Percentiles rank a stretch among this genome's conserved stretches.
Conservation (phyloP, 23 tunicate species). For the Ciona savignyi region DNA sequence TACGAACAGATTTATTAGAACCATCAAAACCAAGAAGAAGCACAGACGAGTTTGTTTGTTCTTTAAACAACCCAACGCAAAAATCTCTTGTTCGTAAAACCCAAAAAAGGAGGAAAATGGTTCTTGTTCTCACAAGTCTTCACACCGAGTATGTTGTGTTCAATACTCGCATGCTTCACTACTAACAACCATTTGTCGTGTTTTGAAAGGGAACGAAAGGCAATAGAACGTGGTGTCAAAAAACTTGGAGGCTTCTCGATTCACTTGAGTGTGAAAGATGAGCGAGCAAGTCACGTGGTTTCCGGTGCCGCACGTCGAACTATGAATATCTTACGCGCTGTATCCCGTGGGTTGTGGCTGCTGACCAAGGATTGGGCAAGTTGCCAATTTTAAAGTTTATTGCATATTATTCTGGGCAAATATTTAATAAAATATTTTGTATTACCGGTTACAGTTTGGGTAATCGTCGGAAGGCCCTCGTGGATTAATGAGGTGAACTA, state of each 20-base stretch:
- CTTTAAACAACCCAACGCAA: background rate
- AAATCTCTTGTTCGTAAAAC: constrained; percentile 3
- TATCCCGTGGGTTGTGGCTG: constrained; percentile 62
- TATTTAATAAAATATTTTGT: no score
- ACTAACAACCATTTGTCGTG: no score
- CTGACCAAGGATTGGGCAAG: constrained; percentile 61
- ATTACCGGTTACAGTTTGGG: no score
- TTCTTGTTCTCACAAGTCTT: constrained; percentile 54
- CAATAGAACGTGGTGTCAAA: no score
- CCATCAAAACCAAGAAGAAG: constrained; percentile 61
- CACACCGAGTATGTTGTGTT: constrained; percentile 67
- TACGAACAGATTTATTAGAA: no score
- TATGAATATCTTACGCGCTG: constrained; percentile 48
- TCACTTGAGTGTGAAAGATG: constrained; percentile 38
- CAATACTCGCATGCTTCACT: no score
- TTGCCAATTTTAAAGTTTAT: no score
- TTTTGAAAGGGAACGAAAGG: no score
- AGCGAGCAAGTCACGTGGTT: constrained; percentile 60
- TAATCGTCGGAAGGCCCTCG: no score
- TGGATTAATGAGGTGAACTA: no score
- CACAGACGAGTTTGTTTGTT: constrained; percentile 33
- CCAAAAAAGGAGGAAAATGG: constrained; percentile 12
- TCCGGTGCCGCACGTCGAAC: constrained; percentile 76
- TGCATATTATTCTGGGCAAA: no score
- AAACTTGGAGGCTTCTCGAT: constrained; percentile 32